Evolutionary conservation across 2,113 vertebrate species (phyloP), one percentile per base, ranked within the genome.

Genomic region (Craseonycteris thonglongyai): DNA sequence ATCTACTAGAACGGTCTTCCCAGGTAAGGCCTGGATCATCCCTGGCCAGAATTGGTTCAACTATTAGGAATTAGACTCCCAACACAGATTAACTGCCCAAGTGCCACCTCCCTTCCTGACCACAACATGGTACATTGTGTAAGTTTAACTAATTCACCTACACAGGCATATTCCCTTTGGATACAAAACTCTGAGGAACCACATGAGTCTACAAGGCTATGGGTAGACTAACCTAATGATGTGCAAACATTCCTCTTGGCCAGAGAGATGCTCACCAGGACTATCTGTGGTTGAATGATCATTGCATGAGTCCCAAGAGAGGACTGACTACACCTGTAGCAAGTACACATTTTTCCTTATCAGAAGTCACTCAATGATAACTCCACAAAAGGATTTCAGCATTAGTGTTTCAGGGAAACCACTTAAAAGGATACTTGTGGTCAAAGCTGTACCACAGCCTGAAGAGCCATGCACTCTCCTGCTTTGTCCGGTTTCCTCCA

Each of bases 381-480:
- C 11, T 49, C 54, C 94, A 45, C 49, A 81, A 88, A 35, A 83
- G 22, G 22, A 92, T 56, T 74, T 87, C 69, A 79, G 69, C 69
- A 69, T 6, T 15, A 49, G n/a, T 69, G 28, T 71, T 83, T 94
- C 59, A 84, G 59, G 65, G 76, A 88, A 90, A 28, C 45, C 47
- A 16, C 89, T 93, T 90, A 94, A 98, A 99, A 99, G 99, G 99
- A 99, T 99, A 99, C 99, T 99, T 99, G 96, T 99, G 99, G 96
- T 99, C 99, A 97, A 99, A 99, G 95, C 99, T 99, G 87, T 99
- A 99, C 99, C 99, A 99, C 6, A 99, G 97, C 92, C 99, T 98
- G 98, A 99, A 99, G 72, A 99, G 99, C 99, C 99, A 99, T 1
- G 99, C 99, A 6, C 99, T 99, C 98, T 99, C 99, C 97, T 99